phyloP scores from a whole-genome alignment of 2,113 vertebrate species.

The Atractosteus spatula region DNA sequence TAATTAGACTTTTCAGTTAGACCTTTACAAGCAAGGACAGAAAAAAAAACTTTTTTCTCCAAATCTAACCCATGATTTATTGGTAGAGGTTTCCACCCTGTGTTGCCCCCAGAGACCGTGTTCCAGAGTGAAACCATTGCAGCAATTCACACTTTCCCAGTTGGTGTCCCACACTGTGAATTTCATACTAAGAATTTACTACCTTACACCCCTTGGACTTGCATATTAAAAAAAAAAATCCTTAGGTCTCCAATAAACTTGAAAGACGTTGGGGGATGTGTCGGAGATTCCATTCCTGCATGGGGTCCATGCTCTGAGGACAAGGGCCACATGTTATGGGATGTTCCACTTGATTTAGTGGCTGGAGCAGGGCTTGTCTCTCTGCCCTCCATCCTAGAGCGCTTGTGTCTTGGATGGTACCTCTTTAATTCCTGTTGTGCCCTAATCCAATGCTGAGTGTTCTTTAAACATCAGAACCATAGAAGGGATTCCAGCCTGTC shows the following conservation, averaged over 20 bases:
- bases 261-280: too few species aligned
- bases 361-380: slow-evolving; percentile 12
- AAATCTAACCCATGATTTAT: slow-evolving; percentile 48
- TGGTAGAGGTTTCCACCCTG: slow-evolving; percentile 31
- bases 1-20: too few species aligned
- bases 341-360: slow-evolving; percentile 13
- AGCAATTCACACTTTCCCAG: slow-evolving; percentile 38
- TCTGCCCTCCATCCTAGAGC: background rate
- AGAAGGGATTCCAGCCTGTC: background rate
- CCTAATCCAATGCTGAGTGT: slow-evolving; percentile 23
- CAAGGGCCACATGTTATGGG: too few species aligned
- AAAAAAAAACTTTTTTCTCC: slow-evolving; percentile 39
- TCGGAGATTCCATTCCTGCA: too few species aligned
- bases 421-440: slow-evolving; percentile 19
- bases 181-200: slow-evolving; percentile 56
- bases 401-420: slow-evolving; percentile 8
- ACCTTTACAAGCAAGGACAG: too few species aligned
- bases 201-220: slow-evolving; percentile 42
- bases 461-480: slow-evolving; percentile 18
- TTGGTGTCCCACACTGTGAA: slow-evolving; percentile 48
- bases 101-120: slow-evolving; percentile 2
- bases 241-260: slow-evolving; percentile 51
- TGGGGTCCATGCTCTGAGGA: too few species aligned
- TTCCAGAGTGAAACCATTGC: slow-evolving; percentile 41
- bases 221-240: slow-evolving; percentile 53